Evolutionary conservation across 2,888 invertebrate species (phyloP).

Genomic region (Pristionchus exspectatus): DNA sequence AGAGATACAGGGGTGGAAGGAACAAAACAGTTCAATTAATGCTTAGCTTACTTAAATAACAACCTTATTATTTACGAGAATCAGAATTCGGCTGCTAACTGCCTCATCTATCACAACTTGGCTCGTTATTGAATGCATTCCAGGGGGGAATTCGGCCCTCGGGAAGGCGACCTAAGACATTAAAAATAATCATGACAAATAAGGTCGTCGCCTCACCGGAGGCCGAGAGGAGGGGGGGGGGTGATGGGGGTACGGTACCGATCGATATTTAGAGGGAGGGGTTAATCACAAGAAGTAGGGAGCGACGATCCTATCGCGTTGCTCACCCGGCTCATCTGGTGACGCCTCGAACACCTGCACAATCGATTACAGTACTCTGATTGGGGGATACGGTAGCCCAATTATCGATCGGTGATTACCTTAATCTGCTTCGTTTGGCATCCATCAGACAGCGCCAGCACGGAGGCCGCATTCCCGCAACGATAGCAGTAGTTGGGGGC

Average conservation of each 20-base stretch:
- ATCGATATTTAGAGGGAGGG: conserved; percentile 21
- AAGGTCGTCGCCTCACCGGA: too few relatives aligned
- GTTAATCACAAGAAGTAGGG: conserved; percentile 90
- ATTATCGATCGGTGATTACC: background rate
- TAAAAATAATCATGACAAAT: too few relatives aligned
- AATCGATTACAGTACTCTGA: conserved; percentile 75
- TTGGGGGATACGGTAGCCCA: background rate
- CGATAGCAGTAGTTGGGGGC: conserved; percentile 99
- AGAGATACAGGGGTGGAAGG: background rate
- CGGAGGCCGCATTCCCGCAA: conserved; percentile 98
- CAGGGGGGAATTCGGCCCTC: background rate
- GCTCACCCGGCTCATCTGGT: conserved; percentile 93
- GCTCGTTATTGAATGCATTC: conserved; percentile 1
- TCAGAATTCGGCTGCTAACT: conserved; percentile 25
- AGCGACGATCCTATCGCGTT: conserved; percentile 92
- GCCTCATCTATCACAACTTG: conserved; percentile 9
- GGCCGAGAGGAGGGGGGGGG: background rate
- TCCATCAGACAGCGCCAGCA: conserved; percentile 86
- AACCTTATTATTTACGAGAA: conserved; percentile 40
- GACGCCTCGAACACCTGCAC: conserved; percentile 90
- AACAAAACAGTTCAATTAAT: background rate
- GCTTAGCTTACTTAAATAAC: conserved; percentile 28
- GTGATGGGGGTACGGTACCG: background rate
- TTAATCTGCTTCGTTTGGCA: conserved; percentile 82
- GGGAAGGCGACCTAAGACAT: too few relatives aligned